Evolutionary conservation across 2,113 vertebrate species (phyloP), one percentile per base, ranked within the genome.

Genomic region (Loxodonta africana): DNA sequence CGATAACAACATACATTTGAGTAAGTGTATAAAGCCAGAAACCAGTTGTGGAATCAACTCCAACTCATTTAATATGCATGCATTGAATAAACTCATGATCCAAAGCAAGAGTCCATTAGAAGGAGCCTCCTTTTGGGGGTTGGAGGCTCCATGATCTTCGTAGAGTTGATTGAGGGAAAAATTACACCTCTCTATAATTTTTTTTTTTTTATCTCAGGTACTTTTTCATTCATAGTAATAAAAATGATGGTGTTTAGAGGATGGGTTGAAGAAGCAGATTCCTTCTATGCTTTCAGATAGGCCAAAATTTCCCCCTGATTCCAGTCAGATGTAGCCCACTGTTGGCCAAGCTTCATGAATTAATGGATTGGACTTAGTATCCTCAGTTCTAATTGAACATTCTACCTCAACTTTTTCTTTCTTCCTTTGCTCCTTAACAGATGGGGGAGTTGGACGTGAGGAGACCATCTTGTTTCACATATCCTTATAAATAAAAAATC

Each of bases 381-480:
- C 74, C 23, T 73, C 8, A 0, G 14, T 78, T 53, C 62, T 69
- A 46, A 10, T 7, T 18, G 87, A 80, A 63, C 21, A 6, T 44
- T 88, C 74, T 37, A 18, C 8, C 0, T 9, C 1, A 23, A 20
- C 11, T 65, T 48, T 76, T 46, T 14, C 69, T 5, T 12, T 33
- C 44, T 84, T 76, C 57, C 82, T 88, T 44, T 90, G 83, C 62
- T 88, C 44, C 77, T 73, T n/a, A 33, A 82, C 7, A 18, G 37
- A 14, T n/a, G 18, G 30, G 2, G n/a, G 12, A 12, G 3, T 25
- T 0, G 1, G 6, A 5, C 10, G 1, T 37, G 37, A 37, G 48
- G 41, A 90, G 53, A 63, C 23, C 44, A 84, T 86, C 80, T 90
- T 95, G 69, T 87, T 95, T 89, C 91, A 63, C 44, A 11, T 62